These are phyloP conservation scores for Phalacrocorax carbo DNA, from an alignment of 2,113 vertebrate genomes.

Conservation along the genomic window DNA sequence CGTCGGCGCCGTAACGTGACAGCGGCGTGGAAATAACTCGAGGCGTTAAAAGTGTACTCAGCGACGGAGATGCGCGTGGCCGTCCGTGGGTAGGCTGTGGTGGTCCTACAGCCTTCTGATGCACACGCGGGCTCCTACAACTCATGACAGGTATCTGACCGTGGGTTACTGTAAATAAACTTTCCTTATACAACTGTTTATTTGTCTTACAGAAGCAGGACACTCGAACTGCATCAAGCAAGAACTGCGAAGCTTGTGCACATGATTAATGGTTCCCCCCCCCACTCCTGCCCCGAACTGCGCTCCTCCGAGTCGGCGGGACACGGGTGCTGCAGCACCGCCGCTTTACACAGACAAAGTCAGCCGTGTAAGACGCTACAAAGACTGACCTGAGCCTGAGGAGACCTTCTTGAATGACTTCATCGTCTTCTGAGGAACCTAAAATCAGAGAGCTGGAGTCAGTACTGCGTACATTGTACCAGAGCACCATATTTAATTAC, in stretches of 20 bases:
- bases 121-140: background rate
- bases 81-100: rapidly evolving
- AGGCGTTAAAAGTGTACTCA: rapidly evolving
- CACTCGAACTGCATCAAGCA: background rate
- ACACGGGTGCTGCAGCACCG: background rate
- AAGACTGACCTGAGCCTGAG: constrained; percentile 81
- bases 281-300: background rate
- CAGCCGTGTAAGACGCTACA: constrained; percentile 20
- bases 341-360: background rate
- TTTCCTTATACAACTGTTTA: background rate
- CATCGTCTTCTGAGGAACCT: constrained; percentile 83
- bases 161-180: background rate
- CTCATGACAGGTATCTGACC: background rate
- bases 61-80: rapidly evolving
- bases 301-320: background rate
- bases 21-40: background rate
- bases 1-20: background rate
- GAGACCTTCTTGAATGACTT: constrained; percentile 81
- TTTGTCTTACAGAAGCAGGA: background rate
- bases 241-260: background rate
- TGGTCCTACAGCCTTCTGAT: background rate
- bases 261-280: background rate
- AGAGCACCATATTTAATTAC: constrained; percentile 67
- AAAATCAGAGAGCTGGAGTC: constrained; percentile 80
- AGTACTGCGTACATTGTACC: constrained; percentile 64